Evolutionary conservation across 2,888 invertebrate genomes (phyloP).

Genomic region (Lepeophtheirus nordmannii): DNA sequence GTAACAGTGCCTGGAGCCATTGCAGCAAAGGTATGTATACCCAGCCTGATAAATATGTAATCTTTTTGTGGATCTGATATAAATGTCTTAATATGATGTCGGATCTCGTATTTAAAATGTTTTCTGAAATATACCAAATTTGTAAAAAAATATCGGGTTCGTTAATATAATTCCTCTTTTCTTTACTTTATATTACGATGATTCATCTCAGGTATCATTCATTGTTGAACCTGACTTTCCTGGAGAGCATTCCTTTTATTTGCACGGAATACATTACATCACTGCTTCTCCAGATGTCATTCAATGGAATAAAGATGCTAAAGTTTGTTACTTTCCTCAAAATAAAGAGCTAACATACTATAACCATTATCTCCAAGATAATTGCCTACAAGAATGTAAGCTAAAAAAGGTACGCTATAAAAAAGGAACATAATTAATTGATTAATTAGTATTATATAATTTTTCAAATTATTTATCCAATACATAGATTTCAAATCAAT

Average conservation of each 20-base stretch:
- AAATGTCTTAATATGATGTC: too few species aligned
- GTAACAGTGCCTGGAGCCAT: slow-evolving; percentile 18
- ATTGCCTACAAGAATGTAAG: slow-evolving; percentile 56
- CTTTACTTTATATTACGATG: too few species aligned
- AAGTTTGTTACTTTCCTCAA: slow-evolving; percentile 47
- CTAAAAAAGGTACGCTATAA: slow-evolving; percentile 4
- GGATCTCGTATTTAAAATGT: too few species aligned
- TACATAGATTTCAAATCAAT: slow-evolving; percentile 1
- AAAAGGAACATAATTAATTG: too few species aligned
- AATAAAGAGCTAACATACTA: slow-evolving; percentile 50
- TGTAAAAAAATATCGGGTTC: too few species aligned
- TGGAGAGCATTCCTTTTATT: slow-evolving; percentile 6
- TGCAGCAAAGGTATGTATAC: background rate
- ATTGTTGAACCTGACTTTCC: slow-evolving; percentile 6
- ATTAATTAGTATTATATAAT: too few species aligned
- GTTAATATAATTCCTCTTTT: too few species aligned
- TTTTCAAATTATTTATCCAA: too few species aligned
- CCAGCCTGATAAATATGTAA: too few species aligned
- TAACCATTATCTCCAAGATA: slow-evolving; percentile 53
- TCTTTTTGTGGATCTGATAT: too few species aligned
- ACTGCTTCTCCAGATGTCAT: background rate
- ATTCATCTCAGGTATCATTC: background rate
- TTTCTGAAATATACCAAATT: too few species aligned
- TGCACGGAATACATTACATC: slow-evolving; percentile 17
- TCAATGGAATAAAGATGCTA: slow-evolving; percentile 7